Base-by-base conservation (phyloP, 2,113 vertebrate species). In the Scartelaos histophorus region DNA sequence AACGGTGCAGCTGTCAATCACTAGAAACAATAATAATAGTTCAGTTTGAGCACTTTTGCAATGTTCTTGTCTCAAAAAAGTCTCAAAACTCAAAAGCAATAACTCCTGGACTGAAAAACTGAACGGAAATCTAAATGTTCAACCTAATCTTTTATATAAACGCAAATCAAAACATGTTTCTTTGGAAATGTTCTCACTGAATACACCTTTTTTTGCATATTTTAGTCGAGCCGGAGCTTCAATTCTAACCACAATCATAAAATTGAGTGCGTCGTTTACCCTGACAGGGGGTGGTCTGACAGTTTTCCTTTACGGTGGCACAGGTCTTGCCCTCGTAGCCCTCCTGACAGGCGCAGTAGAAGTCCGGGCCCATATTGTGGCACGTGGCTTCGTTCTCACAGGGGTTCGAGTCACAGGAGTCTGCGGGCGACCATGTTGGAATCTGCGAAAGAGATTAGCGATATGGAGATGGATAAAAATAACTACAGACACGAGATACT, bases 261-360 rank as follows among this genome's bases (percentile, higher is more conserved):
- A 29, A 29, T n/a, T n/a, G n/a, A n/a, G n/a, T n/a, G n/a, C n/a
- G n/a, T n/a, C n/a, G n/a, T n/a, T n/a, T 62, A 98, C 98, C 97
- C 95, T 95, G 94, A 89, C 98, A 99, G 3, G 93, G 92, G 49
- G 93, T 89, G 0, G 94, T 94, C 4, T 90, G 94, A 91, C 98
- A 99, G 61, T 90, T 92, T 79, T 94, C 95, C 82, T 95, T 94
- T 47, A 93, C 93, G 70, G 89, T 91, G 0, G 94, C 95, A 46
- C 98, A 99, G 77, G 95, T 97, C 89, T 99, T 98, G 21, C 97
- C 98, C 22, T 95, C 93, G 16, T 94, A 93, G 85, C 95, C 95
- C 54, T 99, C 97, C 0, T 94, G 92, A 81, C 98, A 99, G 0
- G 96, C 95, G 3, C 98, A 99, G 90, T 96, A 98, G 83, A 98